Evolutionary conservation across 1,140 invertebrate species (phyloP).

Genomic region (Caenorhabditis tropicalis): DNA sequence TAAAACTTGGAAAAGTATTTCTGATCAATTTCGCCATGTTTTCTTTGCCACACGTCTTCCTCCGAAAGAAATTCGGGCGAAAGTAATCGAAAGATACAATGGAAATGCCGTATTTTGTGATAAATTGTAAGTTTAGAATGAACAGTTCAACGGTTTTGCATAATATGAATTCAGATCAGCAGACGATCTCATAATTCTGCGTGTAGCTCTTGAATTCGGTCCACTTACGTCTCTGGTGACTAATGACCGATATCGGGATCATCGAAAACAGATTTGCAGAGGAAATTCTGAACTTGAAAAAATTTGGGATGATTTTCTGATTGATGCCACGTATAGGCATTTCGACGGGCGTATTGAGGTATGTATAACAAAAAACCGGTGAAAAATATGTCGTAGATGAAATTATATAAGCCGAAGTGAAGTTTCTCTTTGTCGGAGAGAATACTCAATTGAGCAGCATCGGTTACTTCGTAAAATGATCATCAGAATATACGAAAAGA

Average conservation of each 20-base stretch:
- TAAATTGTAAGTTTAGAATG: background rate
- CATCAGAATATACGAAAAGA: too few species aligned
- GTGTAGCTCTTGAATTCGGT: constrained; percentile 14
- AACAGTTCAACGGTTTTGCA: background rate
- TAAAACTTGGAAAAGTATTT: background rate
- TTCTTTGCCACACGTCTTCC: background rate
- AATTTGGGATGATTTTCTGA: background rate
- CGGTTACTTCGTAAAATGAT: too few species aligned
- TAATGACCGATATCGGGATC: constrained; percentile 1
- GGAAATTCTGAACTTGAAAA: background rate
- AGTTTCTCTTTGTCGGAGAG: too few species aligned
- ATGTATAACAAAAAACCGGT: background rate
- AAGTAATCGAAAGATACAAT: background rate
- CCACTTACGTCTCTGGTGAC: background rate
- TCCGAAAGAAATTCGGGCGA: background rate
- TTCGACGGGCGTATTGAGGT: background rate
- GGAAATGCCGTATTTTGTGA: constrained; percentile 2
- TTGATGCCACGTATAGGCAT: background rate
- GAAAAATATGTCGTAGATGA: too few species aligned
- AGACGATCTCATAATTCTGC: background rate
- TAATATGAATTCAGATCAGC: background rate
- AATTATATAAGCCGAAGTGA: too few species aligned
- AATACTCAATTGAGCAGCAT: too few species aligned
- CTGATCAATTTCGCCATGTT: background rate
- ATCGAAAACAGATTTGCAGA: background rate